Conservation (phyloP, 2,113 vertebrate genomes). For the Solea senegalensis region DNA sequence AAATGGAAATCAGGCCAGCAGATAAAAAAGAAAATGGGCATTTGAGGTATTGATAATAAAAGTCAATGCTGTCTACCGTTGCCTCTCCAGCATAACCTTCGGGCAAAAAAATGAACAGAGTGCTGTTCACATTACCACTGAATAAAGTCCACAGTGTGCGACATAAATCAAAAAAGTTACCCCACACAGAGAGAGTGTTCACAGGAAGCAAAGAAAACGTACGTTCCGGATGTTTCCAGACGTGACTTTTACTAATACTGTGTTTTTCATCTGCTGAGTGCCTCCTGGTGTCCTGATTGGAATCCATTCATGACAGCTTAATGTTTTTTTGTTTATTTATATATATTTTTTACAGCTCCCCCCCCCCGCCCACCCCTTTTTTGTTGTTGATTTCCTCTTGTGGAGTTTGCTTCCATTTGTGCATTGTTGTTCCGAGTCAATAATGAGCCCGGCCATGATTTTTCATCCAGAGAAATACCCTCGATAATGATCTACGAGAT, state of each 20-base stretch:
- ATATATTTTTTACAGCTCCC: too few relatives aligned
- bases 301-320: neutral
- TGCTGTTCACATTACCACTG: conserved; percentile 6
- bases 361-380: too few relatives aligned
- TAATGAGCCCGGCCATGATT: conserved; percentile 36
- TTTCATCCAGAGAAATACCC: conserved; percentile 54
- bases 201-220: conserved; percentile 28
- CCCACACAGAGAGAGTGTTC: conserved; percentile 26
- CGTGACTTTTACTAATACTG: conserved; percentile 8
- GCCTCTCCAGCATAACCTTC: conserved; percentile 17
- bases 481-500: conserved; percentile 52
- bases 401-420: conserved; percentile 40
- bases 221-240: conserved; percentile 17
- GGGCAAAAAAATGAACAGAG: conserved; percentile 16
- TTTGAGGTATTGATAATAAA: neutral
- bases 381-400: neutral
- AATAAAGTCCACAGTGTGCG: conserved; percentile 30
- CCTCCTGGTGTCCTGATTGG: conserved; percentile 7
- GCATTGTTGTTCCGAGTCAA: conserved; percentile 44
- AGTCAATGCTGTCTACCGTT: neutral
- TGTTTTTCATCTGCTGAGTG: conserved; percentile 21
- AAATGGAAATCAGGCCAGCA: conserved; percentile 8
- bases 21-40: conserved; percentile 4
- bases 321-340: neutral
- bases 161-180: conserved; percentile 37